These are phyloP conservation scores for Cassiopea andromeda DNA, from an alignment of 30 jellyfish, hydroid and myxozoan genomes.

Conservation along the genomic window DNA sequence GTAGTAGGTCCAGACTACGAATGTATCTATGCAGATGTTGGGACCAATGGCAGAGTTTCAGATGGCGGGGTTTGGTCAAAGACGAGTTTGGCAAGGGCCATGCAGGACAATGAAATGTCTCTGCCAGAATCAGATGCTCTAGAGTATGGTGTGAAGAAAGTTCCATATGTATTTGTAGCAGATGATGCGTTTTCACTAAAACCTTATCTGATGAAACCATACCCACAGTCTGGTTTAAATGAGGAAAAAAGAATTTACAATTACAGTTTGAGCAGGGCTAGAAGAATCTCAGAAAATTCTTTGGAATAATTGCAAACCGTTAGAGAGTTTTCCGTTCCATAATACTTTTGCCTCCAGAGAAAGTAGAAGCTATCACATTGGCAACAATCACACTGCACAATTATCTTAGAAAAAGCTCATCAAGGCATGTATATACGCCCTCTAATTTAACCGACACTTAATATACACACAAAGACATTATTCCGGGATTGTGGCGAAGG, in stretches of 20 bases:
- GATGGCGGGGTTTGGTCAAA: neutral
- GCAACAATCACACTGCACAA: constrained; percentile 17
- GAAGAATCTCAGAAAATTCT: no score
- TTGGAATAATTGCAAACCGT: constrained; percentile 39
- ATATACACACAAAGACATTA: neutral
- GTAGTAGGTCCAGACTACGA: neutral
- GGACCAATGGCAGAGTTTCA: neutral
- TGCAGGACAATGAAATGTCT: no score
- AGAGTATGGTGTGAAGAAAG: no score
- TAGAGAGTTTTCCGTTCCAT: constrained; percentile 18
- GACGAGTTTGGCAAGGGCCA: no score
- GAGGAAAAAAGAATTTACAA: constrained; percentile 37
- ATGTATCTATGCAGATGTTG: neutral
- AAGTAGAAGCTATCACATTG: neutral
- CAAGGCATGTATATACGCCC: constrained; percentile 16
- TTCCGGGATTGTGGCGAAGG: neutral
- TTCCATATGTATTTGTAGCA: no score
- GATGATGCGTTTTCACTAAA: constrained; percentile 32
- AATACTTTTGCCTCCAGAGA: constrained; percentile 28
- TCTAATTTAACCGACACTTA: constrained; percentile 5
- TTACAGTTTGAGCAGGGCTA: no score
- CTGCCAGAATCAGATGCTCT: no score
- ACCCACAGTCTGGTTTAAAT: constrained; percentile 17
- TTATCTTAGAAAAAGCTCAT: constrained; percentile 5
- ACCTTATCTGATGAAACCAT: constrained; percentile 23